Percentiles rank a stretch among this genome's conserved stretches.
Evolutionary conservation across 2,113 vertebrate genomes (phyloP).

Genomic region (Bungarus multicinctus): DNA sequence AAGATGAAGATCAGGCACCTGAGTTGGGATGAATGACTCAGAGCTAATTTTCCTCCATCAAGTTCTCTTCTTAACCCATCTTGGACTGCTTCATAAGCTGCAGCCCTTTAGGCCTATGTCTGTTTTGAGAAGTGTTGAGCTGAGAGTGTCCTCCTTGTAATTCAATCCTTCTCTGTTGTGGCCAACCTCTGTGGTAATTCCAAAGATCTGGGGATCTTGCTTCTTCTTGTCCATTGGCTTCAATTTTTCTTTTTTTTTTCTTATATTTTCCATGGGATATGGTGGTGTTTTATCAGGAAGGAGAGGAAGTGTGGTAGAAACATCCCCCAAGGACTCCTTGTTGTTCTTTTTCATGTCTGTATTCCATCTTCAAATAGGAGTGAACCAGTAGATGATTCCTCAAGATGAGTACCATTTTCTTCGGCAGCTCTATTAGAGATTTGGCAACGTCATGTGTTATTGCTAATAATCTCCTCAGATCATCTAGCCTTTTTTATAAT

Average conservation of each 20-base stretch:
- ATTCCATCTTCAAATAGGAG: neutral
- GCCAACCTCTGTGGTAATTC: neutral
- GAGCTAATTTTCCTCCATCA: neutral
- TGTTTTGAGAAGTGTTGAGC: neutral
- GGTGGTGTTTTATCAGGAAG: neutral
- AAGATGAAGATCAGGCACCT: constrained; percentile 80
- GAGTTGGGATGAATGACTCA: constrained; percentile 77
- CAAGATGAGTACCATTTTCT: neutral
- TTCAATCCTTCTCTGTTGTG: neutral
- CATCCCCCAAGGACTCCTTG: neutral
- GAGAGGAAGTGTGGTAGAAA: neutral
- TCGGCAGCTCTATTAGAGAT: neutral
- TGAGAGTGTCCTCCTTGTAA: neutral
- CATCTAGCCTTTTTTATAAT: neutral
- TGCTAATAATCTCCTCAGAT: neutral
- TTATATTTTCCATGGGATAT: neutral
- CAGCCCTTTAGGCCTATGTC: neutral
- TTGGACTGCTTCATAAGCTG: neutral
- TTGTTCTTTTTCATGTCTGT: neutral
- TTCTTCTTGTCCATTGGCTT: neutral
- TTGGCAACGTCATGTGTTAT: neutral
- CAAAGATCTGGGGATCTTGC: neutral
- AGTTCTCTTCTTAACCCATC: neutral
- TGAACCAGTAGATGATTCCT: neutral
- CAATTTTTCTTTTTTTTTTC: neutral